Evolutionary conservation across 2,113 vertebrate species (phyloP), one percentile per base, ranked within the genome.

Genomic region (Osmerus mordax): DNA sequence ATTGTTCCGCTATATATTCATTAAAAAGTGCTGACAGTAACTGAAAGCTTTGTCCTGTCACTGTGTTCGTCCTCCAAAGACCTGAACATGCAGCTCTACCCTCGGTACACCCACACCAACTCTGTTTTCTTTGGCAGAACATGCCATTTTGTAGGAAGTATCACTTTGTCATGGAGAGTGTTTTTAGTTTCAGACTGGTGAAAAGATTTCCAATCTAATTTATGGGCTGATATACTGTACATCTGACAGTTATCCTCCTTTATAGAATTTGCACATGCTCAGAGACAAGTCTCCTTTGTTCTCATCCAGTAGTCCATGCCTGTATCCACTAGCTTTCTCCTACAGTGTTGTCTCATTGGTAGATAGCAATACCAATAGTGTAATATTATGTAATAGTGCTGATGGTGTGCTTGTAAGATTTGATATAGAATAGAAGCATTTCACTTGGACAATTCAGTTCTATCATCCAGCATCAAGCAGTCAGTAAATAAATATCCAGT

Each of bases 101-200:
- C 78, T 78, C 32, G 3, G 75, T 80, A 80, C 83, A 83, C 62
- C 81, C 85, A 83, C 86, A 29, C 78, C 70, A 28, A 55, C 72
- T 81, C 70, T 84, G 86, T 87, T 91, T 86, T 78, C 78, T 72
- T 89, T 92, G 90, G 88, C 85, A 67, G 71, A 74, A 69, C 72
- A 13, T 16, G 16, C n/a, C 75, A 71, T 76, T 75, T 85, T 88
- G 80, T 69, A 87, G 87, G 83, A 90, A 91, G 89, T 86, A 90
- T 90, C 85, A 81, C 86, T 81, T 81, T 88, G 84, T 87, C 84
- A 81, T 87, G 79, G 77, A 65, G 71, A 67, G 69, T 78, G 59
- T 55, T 67, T 76, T 75, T 61, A 47, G 59, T 70, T 82, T 84
- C 66, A 54, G 60, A 53, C 73, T 77, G 77, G 72, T 59, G 69